phyloP scores from a whole-genome alignment of 2,113 vertebrate genomes.

The Nanger granti region DNA sequence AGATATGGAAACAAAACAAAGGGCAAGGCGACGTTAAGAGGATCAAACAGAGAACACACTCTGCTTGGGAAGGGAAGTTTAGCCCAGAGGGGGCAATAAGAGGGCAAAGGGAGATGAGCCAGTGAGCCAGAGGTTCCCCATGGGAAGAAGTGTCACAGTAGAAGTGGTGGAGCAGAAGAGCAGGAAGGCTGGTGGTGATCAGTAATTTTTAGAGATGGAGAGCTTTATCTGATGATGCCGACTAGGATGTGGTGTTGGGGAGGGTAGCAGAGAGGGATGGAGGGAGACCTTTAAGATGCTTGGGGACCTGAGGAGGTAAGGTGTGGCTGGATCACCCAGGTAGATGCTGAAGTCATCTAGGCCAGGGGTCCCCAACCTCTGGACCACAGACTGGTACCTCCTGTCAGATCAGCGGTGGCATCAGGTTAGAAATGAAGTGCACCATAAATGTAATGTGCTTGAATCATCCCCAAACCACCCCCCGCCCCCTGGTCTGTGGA shows the following conservation, averaged over 20 bases:
- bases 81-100: background rate
- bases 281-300: background rate
- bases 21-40: background rate
- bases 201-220: background rate
- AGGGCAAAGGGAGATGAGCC: background rate
- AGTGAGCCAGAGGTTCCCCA: background rate
- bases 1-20: background rate
- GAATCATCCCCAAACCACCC: background rate
- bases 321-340: background rate
- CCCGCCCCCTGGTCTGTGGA: background rate
- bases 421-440: background rate
- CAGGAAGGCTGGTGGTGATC: background rate
- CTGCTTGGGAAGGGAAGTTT: background rate
- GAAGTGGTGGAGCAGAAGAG: background rate
- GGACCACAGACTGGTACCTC: background rate
- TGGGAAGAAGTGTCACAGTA: rapidly evolving
- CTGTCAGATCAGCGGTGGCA: background rate
- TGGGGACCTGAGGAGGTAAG: background rate
- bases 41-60: background rate
- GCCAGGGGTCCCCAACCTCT: background rate
- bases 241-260: background rate
- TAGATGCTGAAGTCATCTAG: background rate
- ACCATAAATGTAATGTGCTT: background rate
- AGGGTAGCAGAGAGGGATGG: background rate
- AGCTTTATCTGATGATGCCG: background rate